Evolutionary conservation across 2,888 invertebrate genomes (phyloP), one percentile per base, ranked within the genome.

Genomic region (Mesodorylaimus sp.): DNA sequence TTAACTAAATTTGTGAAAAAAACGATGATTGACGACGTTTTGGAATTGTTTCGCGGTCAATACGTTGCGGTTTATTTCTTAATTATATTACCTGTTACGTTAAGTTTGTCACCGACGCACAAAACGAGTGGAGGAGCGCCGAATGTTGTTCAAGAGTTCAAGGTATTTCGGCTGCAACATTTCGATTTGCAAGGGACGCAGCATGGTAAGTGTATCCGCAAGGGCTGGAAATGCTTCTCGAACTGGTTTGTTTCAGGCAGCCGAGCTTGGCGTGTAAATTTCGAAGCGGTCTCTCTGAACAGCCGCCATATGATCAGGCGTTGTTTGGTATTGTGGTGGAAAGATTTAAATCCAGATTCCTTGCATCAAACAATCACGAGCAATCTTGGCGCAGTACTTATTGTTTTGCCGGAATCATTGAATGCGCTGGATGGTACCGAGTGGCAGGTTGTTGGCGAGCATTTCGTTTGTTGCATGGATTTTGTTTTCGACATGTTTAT

Each of bases 131-230:
- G n/a, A n/a, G n/a, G n/a, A n/a, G n/a, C n/a, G n/a, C n/a, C n/a
- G n/a, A n/a, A n/a, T n/a, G 21, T 21, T 39, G 21, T 39, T 7
- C 41, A 39, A 39, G 56, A 54, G 21, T 58, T 65, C 47, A 54
- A 54, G 24, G 64, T 60, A 3, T 63, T 58, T 51, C 61, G 64
- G 25, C 56, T 64, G 25, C 57, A 60, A 36, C 64, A 64, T 43
- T 61, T 55, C 51, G 64, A 65, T 45, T 46, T 59, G 24, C 50
- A 53, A 45, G 61, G 62, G n/a, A 57, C 51, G 27, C 47, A 53
- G 25, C 58, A 59, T 45, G 64, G 51, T 51, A 29, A 10, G 26
- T 5, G 16, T 10, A 5, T 47, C 28, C n/a, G 42, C 19, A 41
- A 19, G 42, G 19, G 42, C 7, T 7, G 10, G 19, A 41, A 41